Evolutionary conservation across 2,888 invertebrate genomes (phyloP).

Genomic region (Eupeodes luniger): DNA sequence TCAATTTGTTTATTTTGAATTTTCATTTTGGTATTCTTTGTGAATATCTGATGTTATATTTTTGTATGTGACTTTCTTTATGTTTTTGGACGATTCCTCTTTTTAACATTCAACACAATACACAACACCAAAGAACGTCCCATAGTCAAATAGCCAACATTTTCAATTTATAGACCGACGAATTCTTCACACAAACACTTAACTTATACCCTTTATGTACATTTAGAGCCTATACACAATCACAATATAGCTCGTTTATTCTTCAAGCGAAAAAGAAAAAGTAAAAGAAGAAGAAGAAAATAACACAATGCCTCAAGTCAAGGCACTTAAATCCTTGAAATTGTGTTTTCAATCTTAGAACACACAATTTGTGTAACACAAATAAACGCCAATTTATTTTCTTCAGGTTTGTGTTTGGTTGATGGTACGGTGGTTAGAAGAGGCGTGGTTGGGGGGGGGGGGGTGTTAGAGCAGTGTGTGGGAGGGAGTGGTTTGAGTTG

Average conservation of each 20-base stretch:
- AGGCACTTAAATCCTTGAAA: conserved; percentile 64
- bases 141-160: conserved; percentile 28
- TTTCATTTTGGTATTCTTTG: conserved; percentile 14
- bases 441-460: background rate
- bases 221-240: background rate
- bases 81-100: background rate
- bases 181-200: conserved; percentile 6
- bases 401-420: conserved; percentile 11
- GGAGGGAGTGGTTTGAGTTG: conserved; percentile 12
- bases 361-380: conserved; percentile 68
- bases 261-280: too few species aligned
- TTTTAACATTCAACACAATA: conserved; percentile 9
- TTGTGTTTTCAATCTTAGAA: conserved; percentile 51
- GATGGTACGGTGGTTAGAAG: too few species aligned
- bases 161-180: conserved; percentile 15
- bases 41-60: background rate
- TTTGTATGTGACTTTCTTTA: background rate
- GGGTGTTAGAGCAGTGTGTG: too few species aligned
- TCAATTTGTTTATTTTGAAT: conserved; percentile 19
- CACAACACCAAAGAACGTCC: background rate
- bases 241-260: background rate
- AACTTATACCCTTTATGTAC: too few species aligned
- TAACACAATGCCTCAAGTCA: conserved; percentile 33
- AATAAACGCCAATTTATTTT: conserved; percentile 69
- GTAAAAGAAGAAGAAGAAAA: background rate